Evolutionary conservation across 2,113 vertebrate species (phyloP).

Genomic region (Perognathus longimembris): DNA sequence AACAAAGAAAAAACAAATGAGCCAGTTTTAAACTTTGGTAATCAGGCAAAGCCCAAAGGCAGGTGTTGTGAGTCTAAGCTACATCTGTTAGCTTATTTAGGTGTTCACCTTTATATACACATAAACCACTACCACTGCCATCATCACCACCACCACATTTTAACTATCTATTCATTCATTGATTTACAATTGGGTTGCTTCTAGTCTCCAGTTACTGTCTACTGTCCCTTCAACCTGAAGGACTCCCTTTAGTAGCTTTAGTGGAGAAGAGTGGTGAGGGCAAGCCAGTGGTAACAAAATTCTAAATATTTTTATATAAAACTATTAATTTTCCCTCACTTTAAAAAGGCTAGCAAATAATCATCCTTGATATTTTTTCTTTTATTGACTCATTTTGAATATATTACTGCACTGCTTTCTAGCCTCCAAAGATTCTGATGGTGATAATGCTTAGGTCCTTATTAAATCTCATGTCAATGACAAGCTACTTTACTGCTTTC

Average conservation of each 20-base stretch:
- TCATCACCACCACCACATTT: neutral
- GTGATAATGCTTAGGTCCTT: neutral
- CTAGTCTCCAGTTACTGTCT: neutral
- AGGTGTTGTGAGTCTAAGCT: too few relatives aligned
- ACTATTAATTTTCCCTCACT: neutral
- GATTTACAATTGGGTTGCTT: neutral
- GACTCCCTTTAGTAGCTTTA: neutral
- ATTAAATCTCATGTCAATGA: neutral
- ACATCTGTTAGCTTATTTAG: too few relatives aligned
- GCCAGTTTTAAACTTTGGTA: too few relatives aligned
- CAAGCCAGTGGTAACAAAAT: neutral
- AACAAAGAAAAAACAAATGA: too few relatives aligned
- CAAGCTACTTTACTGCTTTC: neutral
- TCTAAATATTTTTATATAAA: neutral
- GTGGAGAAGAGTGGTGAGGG: neutral
- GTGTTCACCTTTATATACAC: too few relatives aligned
- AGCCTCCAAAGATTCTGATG: neutral
- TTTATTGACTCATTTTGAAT: neutral
- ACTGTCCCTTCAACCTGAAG: neutral
- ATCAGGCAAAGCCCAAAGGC: too few relatives aligned
- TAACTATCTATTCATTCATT: neutral
- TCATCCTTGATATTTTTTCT: neutral
- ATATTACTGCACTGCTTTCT: neutral
- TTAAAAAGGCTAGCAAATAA: neutral
- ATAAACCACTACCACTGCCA: too few relatives aligned